Evolutionary conservation across 1,140 invertebrate species (phyloP), one percentile per base, ranked within the genome.

Genomic region (Drosophila grimshawi): DNA sequence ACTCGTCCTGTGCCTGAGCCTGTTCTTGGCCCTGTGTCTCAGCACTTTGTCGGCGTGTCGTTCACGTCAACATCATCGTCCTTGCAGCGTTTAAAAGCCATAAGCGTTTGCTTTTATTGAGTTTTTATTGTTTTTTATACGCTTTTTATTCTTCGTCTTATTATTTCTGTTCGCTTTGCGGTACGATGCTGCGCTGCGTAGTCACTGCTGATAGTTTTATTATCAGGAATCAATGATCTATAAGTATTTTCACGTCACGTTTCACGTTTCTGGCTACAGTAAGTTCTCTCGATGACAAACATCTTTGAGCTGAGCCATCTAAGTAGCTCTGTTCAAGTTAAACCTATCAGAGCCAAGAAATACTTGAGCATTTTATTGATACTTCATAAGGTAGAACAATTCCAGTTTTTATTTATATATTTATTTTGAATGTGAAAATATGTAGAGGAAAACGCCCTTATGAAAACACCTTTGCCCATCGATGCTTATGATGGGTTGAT

Each of bases 111-210:
- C 77, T 80, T 88, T 88, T 88, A 88, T 88, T 89, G 85, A 89
- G 85, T 89, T 88, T 88, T 88, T 88, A 88, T 88, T 88, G 85
- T 88, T 88, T 88, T 88, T 89, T 89, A 88, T 88, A 75, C 69
- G 66, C 67, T 79, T 55, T 80, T 65, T 49, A 33, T 1, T 39
- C 39, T 30, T 45, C 45, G 49, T 32, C 19, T 39, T 29, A 45
- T 7, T 27, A n/a, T 33, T 48, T 56, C n/a, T 56, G 35, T n/a
- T 3, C 53, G 6, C 45, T 61, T 53, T 70, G 71, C 43, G 53
- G 67, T 75, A 32, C 53, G n/a, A 63, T 27, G 61, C 57, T 71
- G 73, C 53, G 73, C 46, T 79, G 60, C 73, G 68, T 67, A 19
- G 56, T 48, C 68, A 65, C 30, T 53, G 80, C 77, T 89, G 85